Conservation (phyloP, 2,888 invertebrate species). For the Amaurobius ferox region DNA sequence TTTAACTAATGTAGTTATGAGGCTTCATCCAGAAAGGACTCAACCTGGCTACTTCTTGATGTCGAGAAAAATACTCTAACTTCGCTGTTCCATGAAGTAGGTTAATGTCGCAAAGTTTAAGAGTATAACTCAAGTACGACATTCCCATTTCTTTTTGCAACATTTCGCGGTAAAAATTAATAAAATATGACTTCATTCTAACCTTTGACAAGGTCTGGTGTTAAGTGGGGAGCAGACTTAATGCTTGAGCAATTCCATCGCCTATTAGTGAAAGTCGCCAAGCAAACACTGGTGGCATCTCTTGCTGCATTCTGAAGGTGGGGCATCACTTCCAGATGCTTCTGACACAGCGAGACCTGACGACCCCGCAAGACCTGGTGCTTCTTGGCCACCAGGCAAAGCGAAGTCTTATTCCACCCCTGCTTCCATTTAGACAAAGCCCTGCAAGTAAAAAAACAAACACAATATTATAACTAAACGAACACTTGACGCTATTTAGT, state of each 20-base stretch:
- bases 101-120: too few relatives aligned
- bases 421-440: conserved; percentile 76
- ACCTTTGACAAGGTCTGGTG: conserved; percentile 88
- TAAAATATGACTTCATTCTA: too few relatives aligned
- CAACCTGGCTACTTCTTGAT: too few relatives aligned
- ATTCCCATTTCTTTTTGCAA: too few relatives aligned
- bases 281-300: conserved; percentile 92
- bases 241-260: conserved; percentile 97
- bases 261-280: conserved; percentile 93
- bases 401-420: conserved; percentile 76
- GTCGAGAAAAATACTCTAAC: too few relatives aligned
- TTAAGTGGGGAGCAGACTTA: conserved; percentile 84
- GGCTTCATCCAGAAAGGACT: too few relatives aligned
- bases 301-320: conserved; percentile 86
- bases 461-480: too few relatives aligned
- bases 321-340: conserved; percentile 81
- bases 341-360: conserved; percentile 76
- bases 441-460: conserved; percentile 75
- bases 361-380: conserved; percentile 73
- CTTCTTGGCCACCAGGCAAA: conserved; percentile 76
- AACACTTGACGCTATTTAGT: too few relatives aligned
- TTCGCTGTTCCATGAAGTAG: too few relatives aligned
- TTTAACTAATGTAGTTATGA: too few relatives aligned
- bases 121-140: too few relatives aligned
- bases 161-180: too few relatives aligned